Percentiles rank a stretch among this genome's conserved stretches.
These are phyloP conservation scores for Hippocampus comes DNA, from an alignment of 2,113 vertebrate genomes.

Conservation along the genomic window DNA sequence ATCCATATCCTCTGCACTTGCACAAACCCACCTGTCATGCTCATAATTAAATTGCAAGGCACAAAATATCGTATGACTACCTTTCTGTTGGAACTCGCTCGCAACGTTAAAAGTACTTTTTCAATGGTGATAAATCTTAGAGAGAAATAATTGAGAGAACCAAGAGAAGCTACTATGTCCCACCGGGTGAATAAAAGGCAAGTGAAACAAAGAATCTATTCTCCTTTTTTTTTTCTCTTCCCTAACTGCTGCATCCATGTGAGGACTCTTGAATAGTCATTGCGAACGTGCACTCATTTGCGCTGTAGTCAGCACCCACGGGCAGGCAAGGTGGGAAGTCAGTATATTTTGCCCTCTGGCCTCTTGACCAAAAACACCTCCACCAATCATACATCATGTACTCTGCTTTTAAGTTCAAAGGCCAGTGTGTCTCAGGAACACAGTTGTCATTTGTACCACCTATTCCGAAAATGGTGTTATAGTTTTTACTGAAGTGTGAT, in stretches of 20 bases:
- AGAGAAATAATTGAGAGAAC: conserved; percentile 42
- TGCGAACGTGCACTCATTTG: conserved; percentile 53
- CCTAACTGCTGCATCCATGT: conserved; percentile 61
- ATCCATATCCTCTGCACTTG: conserved; percentile 24
- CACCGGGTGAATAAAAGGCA: conserved; percentile 59
- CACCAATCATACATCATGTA: conserved; percentile 38
- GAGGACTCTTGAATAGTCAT: conserved; percentile 62
- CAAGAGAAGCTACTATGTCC: conserved; percentile 19
- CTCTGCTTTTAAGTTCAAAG: conserved; percentile 9
- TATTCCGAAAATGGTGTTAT: conserved; percentile 28
- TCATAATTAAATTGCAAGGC: conserved; percentile 38
- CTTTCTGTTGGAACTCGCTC: conserved; percentile 17
- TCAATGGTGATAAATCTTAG: conserved; percentile 28
- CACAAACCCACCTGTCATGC: conserved; percentile 35
- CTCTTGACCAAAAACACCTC: conserved; percentile 46
- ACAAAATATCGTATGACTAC: conserved; percentile 45
- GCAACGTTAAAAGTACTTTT: conserved; percentile 33
- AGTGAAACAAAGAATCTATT: conserved; percentile 59
- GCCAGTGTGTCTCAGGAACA: conserved; percentile 38
- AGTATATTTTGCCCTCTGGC: conserved; percentile 41
- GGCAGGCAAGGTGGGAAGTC: conserved; percentile 52
- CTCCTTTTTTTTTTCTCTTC: conserved; percentile 44
- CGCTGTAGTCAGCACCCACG: conserved; percentile 49
- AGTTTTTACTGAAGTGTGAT: conserved; percentile 12
- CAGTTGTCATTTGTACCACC: background rate